A percentile compares a stretch with the other conserved stretches of the same genome.
Conservation (phyloP, 2,113 vertebrate genomes). For the Thermophis baileyi region DNA sequence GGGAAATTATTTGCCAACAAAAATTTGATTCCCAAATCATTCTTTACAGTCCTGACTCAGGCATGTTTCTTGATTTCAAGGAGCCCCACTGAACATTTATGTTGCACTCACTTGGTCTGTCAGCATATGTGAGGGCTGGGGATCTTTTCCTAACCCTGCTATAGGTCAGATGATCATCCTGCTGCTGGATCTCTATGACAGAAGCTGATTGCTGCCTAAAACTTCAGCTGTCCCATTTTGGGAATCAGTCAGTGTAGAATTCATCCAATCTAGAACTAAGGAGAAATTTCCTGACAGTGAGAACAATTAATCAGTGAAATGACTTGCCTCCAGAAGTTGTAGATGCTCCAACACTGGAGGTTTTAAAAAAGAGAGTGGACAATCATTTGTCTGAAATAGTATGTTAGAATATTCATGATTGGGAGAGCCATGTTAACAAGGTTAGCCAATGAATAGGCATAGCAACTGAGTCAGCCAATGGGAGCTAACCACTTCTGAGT, state of each 20-base stretch:
- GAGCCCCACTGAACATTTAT: background rate
- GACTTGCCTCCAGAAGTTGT: no score
- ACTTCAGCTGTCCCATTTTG: constrained; percentile 66
- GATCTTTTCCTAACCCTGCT: background rate
- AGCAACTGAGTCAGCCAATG: no score
- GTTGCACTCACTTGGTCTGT: background rate
- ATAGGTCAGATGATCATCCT: background rate
- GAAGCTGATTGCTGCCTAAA: constrained; percentile 4
- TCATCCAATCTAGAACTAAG: no score
- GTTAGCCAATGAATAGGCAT: no score
- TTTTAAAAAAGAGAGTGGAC: no score
- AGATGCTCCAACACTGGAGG: no score
- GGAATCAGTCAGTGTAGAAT: constrained; percentile 43
- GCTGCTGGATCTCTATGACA: background rate
- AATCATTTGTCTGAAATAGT: no score
- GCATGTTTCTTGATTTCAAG: background rate
- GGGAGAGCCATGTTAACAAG: no score
- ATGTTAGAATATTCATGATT: no score
- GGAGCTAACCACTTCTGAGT: no score
- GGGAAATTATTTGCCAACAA: background rate
- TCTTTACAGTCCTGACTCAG: background rate
- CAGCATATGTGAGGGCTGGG: background rate
- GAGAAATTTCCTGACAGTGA: no score
- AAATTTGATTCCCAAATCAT: background rate
- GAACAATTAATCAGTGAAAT: no score